These are phyloP conservation scores for Ataeniobius toweri DNA, from an alignment of 2,797 vertebrate species.

Conservation along the genomic window DNA sequence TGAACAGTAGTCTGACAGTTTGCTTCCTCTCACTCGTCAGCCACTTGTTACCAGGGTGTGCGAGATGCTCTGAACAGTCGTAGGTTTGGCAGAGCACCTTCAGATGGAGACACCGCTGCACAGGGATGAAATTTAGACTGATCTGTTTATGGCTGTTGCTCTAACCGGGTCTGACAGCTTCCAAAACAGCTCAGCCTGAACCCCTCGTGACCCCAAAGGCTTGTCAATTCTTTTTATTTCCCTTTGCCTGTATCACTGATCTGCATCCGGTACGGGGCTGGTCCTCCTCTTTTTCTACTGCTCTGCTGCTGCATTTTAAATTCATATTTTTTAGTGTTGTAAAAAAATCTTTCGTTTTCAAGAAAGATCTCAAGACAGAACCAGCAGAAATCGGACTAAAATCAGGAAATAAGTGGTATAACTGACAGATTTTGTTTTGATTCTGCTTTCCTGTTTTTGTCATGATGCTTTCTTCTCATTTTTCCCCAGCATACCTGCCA, in stretches of 20 bases:
- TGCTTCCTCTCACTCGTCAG: background rate
- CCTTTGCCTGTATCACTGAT: slow-evolving; percentile 5
- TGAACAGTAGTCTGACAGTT: background rate
- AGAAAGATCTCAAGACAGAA: too few relatives aligned
- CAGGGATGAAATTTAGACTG: slow-evolving; percentile 1
- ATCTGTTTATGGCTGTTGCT: slow-evolving; percentile 18
- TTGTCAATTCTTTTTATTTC: slow-evolving; percentile 28
- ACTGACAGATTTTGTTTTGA: too few relatives aligned
- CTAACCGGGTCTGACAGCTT: slow-evolving; percentile 22
- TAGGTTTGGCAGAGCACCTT: slow-evolving; percentile 7
- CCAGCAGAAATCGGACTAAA: background rate
- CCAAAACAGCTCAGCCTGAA: slow-evolving; percentile 35
- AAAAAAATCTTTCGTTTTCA: too few relatives aligned
- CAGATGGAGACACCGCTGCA: background rate
- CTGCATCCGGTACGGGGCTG: slow-evolving; percentile 1
- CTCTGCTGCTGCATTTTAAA: too few relatives aligned
- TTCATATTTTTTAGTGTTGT: too few relatives aligned
- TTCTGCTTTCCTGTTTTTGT: too few relatives aligned
- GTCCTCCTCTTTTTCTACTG: background rate
- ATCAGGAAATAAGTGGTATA: too few relatives aligned
- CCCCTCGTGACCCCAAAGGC: slow-evolving; percentile 26
- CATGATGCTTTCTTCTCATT: too few relatives aligned
- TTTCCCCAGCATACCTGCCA: too few relatives aligned
- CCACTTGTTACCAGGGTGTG: background rate
- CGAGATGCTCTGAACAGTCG: background rate